Percentiles rank a stretch among this genome's conserved stretches.
Evolutionary conservation across 2,797 vertebrate species (phyloP).

Genomic region (Labroides dimidiatus): DNA sequence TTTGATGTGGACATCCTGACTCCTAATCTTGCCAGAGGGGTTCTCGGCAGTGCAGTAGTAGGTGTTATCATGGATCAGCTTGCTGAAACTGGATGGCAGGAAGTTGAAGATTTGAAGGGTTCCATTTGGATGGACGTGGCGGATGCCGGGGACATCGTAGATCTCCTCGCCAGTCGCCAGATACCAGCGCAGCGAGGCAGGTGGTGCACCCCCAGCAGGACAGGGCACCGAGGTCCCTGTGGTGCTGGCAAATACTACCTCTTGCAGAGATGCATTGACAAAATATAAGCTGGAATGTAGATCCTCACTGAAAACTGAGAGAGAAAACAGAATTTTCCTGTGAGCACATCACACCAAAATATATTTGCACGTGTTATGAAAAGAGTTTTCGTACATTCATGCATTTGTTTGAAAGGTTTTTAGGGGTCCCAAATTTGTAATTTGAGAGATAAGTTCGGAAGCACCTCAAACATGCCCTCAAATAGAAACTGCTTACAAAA

Average conservation of each 20-base stretch:
- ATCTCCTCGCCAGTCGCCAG: conserved; percentile 99
- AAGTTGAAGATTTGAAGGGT: conserved; percentile 99
- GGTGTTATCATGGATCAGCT: conserved; percentile 99
- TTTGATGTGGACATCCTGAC: conserved; percentile 99
- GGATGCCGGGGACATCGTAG: conserved; percentile 99
- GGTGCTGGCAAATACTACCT: conserved; percentile 99
- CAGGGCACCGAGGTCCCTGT: conserved; percentile 98
- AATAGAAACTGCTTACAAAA: not conserved
- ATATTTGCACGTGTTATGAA: not conserved
- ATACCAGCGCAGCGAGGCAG: conserved; percentile 98
- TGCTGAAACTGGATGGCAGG: conserved; percentile 99
- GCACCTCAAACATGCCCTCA: not conserved
- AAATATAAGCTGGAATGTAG: conserved; percentile 99
- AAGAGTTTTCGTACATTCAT: not conserved
- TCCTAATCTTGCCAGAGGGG: conserved; percentile 99
- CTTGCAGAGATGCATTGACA: conserved; percentile 99
- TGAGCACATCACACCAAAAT: conserved; percentile 10
- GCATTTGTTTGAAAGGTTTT: not conserved
- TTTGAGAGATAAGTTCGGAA: conserved; percentile 1
- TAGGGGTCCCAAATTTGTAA: not conserved
- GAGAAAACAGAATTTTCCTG: conserved; percentile 32
- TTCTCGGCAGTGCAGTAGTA: conserved; percentile 99
- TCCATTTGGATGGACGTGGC: conserved; percentile 98
- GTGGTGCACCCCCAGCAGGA: conserved; percentile 94
- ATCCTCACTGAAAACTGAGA: conserved; percentile 97